These are phyloP conservation scores for Pheosia tremula DNA, from an alignment of 2,888 invertebrate genomes.

Conservation along the genomic window DNA sequence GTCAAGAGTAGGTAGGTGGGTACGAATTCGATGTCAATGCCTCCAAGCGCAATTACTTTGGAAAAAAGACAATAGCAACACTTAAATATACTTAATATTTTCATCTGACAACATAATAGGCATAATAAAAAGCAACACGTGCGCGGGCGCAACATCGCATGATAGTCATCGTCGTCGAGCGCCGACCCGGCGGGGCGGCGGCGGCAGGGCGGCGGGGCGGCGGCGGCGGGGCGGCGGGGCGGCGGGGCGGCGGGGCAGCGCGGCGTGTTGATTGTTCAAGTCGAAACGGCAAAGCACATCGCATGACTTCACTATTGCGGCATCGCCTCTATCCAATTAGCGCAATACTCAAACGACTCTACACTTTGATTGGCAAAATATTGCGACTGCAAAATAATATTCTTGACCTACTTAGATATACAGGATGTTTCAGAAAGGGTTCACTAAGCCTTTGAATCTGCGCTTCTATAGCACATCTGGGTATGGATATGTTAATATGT, in stretches of 20 bases:
- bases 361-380: background rate
- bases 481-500: too few species aligned
- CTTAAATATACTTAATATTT: slow-evolving; percentile 57
- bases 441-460: too few species aligned
- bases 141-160: slow-evolving; percentile 58
- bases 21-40: slow-evolving; percentile 42
- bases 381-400: too few species aligned
- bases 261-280: slow-evolving; percentile 58
- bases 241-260: slow-evolving; percentile 11
- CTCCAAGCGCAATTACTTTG: slow-evolving; percentile 37
- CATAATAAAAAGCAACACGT: slow-evolving; percentile 67
- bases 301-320: slow-evolving; percentile 29
- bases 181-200: slow-evolving; percentile 24
- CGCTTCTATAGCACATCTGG: too few species aligned
- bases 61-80: slow-evolving; percentile 52
- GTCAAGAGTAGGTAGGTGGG: background rate
- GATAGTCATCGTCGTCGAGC: slow-evolving; percentile 59
- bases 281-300: slow-evolving; percentile 38
- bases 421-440: too few species aligned
- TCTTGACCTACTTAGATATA: too few species aligned
- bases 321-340: slow-evolving; percentile 4
- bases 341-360: background rate
- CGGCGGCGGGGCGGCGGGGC: too few species aligned
- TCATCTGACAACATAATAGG: slow-evolving; percentile 68
- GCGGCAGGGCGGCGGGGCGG: too few species aligned